phyloP scores from a whole-genome alignment of 2,113 vertebrate genomes.

The Alexandromys fortis region DNA sequence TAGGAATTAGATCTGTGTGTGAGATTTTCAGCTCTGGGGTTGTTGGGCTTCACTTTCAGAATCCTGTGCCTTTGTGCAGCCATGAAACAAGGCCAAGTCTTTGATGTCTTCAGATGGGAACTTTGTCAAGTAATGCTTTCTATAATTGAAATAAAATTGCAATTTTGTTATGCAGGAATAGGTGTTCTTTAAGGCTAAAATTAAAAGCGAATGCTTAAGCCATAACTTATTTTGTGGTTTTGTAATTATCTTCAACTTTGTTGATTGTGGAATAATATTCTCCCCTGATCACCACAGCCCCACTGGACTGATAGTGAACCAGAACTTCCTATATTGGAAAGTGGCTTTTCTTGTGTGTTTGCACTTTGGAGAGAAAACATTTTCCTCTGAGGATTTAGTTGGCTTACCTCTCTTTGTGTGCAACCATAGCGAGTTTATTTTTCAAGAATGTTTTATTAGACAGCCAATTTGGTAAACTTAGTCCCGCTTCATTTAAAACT shows the following conservation, averaged over 20 bases:
- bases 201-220: not conserved
- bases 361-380: not conserved
- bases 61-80: not conserved
- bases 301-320: not conserved
- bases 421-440: slow-evolving; percentile 9
- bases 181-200: not conserved
- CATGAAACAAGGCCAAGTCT: slow-evolving; percentile 37
- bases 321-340: not conserved
- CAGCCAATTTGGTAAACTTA: slow-evolving; percentile 32
- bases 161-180: not conserved
- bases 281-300: not conserved
- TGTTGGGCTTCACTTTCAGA: slow-evolving; percentile 5
- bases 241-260: not conserved
- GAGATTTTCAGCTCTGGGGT: not conserved
- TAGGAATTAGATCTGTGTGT: not conserved
- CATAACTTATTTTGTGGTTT: not conserved
- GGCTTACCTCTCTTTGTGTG: not conserved
- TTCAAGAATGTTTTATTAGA: slow-evolving; percentile 36
- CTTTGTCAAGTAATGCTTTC: not conserved
- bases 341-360: slow-evolving; percentile 1
- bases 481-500: not conserved
- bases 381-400: slow-evolving; percentile 20
- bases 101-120: not conserved
- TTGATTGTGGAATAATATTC: not conserved
- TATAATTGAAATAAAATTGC: not conserved